Evolutionary conservation across 2,888 invertebrate species (phyloP), one percentile per base, ranked within the genome.

Genomic region (Xanthorhoe designata): DNA sequence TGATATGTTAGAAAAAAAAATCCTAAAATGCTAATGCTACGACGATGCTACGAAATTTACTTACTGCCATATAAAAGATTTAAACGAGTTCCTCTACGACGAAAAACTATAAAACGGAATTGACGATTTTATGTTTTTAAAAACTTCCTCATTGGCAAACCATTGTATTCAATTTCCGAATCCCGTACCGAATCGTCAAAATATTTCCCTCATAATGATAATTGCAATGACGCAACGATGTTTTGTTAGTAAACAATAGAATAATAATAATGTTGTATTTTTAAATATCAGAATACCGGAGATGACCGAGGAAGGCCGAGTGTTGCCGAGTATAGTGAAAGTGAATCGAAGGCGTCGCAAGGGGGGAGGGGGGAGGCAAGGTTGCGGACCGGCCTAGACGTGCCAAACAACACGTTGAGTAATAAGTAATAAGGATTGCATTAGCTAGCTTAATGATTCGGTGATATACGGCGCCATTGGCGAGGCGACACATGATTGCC

Each of bases 341-440:
- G 92, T 90, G 84, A 83, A 82, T 84, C 76, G 79, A 78, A 78
- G 80, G 80, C 75, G 82, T 67, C 64, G 64, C 76, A 70, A 65
- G 73, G 75, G 68, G 72, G 65, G 10, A 69, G 59, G 65, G 66
- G 73, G 68, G 75, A 72, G 75, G 82, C 92, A 91, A 92, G 92
- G 92, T 89, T 92, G 90, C 87, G 84, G 87, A 88, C 89, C 85
- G 84, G 88, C 88, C 80, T 81, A 88, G 83, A 84, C 87, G 85
- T 85, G 88, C 89, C 83, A 87, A 89, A 89, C 88, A 86, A 85
- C 87, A 76, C 76, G 84, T 91, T 91, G 90, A 86, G 92, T 90
- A 92, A 91, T 87, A 86, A 82, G 83, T 84, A 89, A 87, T 88
- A 87, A 87, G 79, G 80, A 79, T 91, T 90, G 90, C 90, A 87